Conservation (phyloP, 1,140 invertebrate genomes). For the Dryas iulia region DNA sequence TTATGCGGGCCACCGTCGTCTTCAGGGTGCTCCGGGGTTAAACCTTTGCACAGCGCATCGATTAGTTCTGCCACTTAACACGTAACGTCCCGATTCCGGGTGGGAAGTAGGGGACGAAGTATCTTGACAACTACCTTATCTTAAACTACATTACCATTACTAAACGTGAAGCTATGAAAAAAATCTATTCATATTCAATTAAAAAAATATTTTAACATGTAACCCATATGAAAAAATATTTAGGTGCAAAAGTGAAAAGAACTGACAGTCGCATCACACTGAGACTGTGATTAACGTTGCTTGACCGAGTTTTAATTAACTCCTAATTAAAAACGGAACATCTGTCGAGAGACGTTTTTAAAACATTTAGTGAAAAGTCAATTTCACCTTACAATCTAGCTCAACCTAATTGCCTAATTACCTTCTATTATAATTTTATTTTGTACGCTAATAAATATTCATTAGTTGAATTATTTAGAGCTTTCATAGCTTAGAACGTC, state of each 20-base stretch:
- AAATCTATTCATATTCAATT: not conserved
- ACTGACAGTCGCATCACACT: not conserved
- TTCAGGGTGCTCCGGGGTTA: too few species aligned
- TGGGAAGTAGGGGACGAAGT: too few species aligned
- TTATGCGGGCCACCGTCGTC: too few species aligned
- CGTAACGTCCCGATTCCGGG: too few species aligned
- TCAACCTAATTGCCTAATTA: not conserved
- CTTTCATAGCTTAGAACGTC: too few species aligned
- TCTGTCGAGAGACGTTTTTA: conserved; percentile 5
- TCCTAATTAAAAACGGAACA: conserved; percentile 14
- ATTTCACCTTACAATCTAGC: not conserved
- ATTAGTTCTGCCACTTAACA: too few species aligned
- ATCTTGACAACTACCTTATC: too few species aligned
- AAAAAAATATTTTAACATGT: not conserved
- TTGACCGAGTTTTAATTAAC: conserved; percentile 17
- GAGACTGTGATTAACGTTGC: conserved; percentile 10
- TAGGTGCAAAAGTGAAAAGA: not conserved
- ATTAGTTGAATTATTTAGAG: too few species aligned
- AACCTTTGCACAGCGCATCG: too few species aligned
- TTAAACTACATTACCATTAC: too few species aligned
- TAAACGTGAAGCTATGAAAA: not conserved
- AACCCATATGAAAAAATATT: not conserved
- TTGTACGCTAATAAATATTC: not conserved
- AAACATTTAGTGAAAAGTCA: not conserved
- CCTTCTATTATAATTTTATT: not conserved